These are phyloP conservation scores for Dioctria rufipes DNA, from an alignment of 2,888 invertebrate genomes.

Conservation along the genomic window DNA sequence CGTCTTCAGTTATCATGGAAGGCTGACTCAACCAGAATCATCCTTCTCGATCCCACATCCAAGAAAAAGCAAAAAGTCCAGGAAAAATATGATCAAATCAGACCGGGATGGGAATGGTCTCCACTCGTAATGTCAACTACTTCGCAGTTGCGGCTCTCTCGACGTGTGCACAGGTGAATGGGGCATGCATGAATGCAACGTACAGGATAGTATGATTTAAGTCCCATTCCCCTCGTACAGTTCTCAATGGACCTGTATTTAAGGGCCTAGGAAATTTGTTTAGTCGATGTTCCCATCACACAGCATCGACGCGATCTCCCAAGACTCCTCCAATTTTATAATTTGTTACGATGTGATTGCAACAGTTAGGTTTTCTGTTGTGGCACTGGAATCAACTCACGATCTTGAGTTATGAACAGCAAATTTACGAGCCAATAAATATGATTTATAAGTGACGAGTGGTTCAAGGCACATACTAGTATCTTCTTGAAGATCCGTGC, in stretches of 20 bases:
- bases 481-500: too few relatives aligned
- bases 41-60: background rate
- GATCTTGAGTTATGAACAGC: slow-evolving; percentile 47
- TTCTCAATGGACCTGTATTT: slow-evolving; percentile 24
- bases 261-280: slow-evolving; percentile 46
- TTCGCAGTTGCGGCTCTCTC: slow-evolving; percentile 13
- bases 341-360: slow-evolving; percentile 55
- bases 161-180: slow-evolving; percentile 35
- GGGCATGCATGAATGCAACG: slow-evolving; percentile 17
- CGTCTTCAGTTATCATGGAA: slow-evolving; percentile 41
- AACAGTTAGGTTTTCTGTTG: slow-evolving; percentile 37
- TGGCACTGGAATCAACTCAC: slow-evolving; percentile 49
- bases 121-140: background rate
- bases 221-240: slow-evolving; percentile 13
- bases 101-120: slow-evolving; percentile 9
- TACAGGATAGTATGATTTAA: slow-evolving; percentile 32
- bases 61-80: background rate
- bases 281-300: slow-evolving; percentile 31
- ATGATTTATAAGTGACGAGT: slow-evolving; percentile 45
- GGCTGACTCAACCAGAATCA: slow-evolving; percentile 2
- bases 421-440: slow-evolving; percentile 52
- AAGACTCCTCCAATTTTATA: slow-evolving; percentile 48
- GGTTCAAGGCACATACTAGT: background rate
- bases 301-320: background rate
- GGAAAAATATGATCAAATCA: slow-evolving; percentile 44